Conservation (phyloP, 1,140 invertebrate species). For the Drosophila tropicalis region DNA sequence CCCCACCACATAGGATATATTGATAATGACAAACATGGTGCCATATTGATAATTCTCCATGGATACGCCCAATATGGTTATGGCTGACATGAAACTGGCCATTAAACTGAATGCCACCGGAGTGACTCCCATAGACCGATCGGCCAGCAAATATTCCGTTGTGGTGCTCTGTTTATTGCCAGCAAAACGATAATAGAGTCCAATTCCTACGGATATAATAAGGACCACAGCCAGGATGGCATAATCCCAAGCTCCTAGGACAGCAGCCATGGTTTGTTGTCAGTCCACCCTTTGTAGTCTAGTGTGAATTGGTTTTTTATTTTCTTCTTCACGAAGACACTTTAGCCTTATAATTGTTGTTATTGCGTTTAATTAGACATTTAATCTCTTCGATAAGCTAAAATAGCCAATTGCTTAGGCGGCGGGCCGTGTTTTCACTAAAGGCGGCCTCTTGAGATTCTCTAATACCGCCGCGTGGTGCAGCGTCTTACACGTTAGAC, state of each 20-base stretch:
- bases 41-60: constrained; percentile 94
- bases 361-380: constrained; percentile 54
- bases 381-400: constrained; percentile 63
- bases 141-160: constrained; percentile 78
- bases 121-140: constrained; percentile 83
- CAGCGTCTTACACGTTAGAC: constrained; percentile 63
- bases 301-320: not conserved
- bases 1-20: constrained; percentile 91
- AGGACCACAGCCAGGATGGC: constrained; percentile 87
- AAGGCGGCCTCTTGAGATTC: constrained; percentile 54
- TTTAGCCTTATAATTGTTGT: not conserved
- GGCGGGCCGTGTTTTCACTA: constrained; percentile 15
- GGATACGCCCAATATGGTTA: constrained; percentile 94
- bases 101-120: constrained; percentile 94
- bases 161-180: constrained; percentile 94
- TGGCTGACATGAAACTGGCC: constrained; percentile 97
- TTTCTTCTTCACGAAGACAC: no score
- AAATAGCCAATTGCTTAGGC: not conserved
- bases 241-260: constrained; percentile 86
- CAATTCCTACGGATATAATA: constrained; percentile 88
- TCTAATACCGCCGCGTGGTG: not conserved
- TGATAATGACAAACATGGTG: constrained; percentile 93
- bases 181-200: constrained; percentile 92
- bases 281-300: not conserved
- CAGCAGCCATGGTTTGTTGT: constrained; percentile 44